A percentile compares a stretch with the other conserved stretches of the same genome.
Conservation (phyloP, 1,140 invertebrate genomes). For the Drosophila pallidifrons region DNA sequence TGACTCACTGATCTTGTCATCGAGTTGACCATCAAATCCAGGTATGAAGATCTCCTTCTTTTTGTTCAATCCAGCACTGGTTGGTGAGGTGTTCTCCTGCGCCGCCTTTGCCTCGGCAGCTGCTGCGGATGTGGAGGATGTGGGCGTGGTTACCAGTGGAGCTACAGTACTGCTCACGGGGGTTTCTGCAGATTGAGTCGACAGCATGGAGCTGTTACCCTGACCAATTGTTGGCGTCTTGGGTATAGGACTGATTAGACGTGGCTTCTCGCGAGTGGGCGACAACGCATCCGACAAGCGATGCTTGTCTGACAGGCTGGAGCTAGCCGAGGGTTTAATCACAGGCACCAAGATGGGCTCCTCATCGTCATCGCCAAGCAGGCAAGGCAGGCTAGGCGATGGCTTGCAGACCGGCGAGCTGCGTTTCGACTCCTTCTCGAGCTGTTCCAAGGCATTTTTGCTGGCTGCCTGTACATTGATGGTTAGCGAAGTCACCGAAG, state of each 20-base stretch:
- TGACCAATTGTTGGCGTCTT: constrained; percentile 85
- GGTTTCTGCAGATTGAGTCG: constrained; percentile 67
- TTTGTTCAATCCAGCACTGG: constrained; percentile 46
- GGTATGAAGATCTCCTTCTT: constrained; percentile 89
- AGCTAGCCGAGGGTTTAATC: neutral
- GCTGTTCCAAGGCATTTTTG: constrained; percentile 66
- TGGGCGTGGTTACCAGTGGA: constrained; percentile 69
- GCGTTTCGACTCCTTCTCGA: constrained; percentile 45
- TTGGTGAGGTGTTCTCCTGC: constrained; percentile 41
- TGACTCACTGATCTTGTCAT: constrained; percentile 91
- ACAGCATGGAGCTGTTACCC: constrained; percentile 68
- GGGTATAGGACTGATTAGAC: constrained; percentile 87
- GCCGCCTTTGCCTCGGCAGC: constrained; percentile 32
- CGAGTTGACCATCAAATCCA: constrained; percentile 89
- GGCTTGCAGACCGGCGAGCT: constrained; percentile 76
- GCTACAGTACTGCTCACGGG: constrained; percentile 54
- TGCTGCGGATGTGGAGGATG: constrained; percentile 58
- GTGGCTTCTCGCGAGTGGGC: constrained; percentile 85
- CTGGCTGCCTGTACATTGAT: constrained; percentile 76
- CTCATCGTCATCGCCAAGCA: constrained; percentile 77
- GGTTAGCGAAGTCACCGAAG: constrained; percentile 58
- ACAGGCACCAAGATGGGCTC: constrained; percentile 17
- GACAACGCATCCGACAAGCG: constrained; percentile 65
- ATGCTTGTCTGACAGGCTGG: constrained; percentile 6
- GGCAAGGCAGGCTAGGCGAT: constrained; percentile 78